These are phyloP conservation scores for Malacoraja senta DNA, from an alignment of 2,797 vertebrate species.

Conservation along the genomic window DNA sequence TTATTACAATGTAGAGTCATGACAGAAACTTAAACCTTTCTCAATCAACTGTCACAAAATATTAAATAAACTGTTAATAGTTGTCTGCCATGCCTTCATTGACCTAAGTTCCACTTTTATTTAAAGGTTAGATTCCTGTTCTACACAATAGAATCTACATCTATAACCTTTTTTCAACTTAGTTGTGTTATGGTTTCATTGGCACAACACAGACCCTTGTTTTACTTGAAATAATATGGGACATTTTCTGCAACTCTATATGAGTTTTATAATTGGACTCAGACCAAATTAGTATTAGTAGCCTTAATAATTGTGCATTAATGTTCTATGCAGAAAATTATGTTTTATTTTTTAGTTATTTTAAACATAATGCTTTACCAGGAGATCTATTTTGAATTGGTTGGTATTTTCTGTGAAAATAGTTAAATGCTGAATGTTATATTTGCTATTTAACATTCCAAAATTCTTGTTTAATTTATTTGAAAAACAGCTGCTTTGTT, in stretches of 20 bases:
- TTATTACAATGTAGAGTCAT: not conserved
- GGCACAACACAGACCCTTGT: conserved; percentile 19
- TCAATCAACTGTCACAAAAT: not conserved
- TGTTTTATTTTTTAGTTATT: no score
- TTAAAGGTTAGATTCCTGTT: not conserved
- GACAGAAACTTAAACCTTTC: not conserved
- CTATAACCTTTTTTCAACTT: not conserved
- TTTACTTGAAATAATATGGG: conserved; percentile 38
- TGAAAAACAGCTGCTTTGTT: not conserved
- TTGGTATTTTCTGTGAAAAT: not conserved
- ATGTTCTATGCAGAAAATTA: no score
- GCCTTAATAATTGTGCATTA: conserved; percentile 9
- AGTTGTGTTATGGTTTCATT: not conserved
- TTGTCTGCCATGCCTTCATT: not conserved
- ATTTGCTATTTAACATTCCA: not conserved
- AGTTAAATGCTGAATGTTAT: not conserved
- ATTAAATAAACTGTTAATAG: not conserved
- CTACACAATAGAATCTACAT: not conserved
- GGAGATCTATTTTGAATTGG: not conserved
- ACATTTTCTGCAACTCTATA: conserved; percentile 41
- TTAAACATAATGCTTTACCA: not conserved
- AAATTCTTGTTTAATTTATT: not conserved
- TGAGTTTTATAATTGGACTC: conserved; percentile 24
- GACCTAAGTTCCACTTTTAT: not conserved
- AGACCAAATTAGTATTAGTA: conserved; percentile 42